These are phyloP conservation scores for Oryzias woworae DNA, from an alignment of 2,113 vertebrate species.

Conservation along the genomic window DNA sequence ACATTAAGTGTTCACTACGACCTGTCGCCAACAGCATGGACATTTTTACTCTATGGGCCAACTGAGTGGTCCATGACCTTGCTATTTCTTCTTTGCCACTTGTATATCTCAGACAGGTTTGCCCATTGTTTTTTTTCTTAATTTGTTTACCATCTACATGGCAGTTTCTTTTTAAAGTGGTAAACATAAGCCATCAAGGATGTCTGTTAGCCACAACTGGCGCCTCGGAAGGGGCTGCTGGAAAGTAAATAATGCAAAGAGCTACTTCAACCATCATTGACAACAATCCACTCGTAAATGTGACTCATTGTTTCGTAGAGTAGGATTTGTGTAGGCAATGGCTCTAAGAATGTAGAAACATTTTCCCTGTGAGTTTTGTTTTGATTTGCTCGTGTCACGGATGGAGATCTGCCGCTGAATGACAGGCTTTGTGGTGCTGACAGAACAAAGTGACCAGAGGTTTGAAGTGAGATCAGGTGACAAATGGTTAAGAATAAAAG, in stretches of 20 bases:
- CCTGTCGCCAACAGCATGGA: no score
- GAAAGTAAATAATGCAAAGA: slow-evolving; percentile 57
- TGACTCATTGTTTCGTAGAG: slow-evolving; percentile 26
- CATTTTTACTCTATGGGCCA: no score
- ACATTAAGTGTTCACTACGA: no score
- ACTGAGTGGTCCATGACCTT: no score
- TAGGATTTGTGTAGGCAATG: slow-evolving; percentile 9
- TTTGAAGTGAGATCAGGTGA: slow-evolving; percentile 34
- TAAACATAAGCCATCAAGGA: slow-evolving; percentile 24
- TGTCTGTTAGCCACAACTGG: slow-evolving; percentile 19
- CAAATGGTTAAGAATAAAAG: slow-evolving; percentile 8
- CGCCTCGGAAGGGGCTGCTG: slow-evolving; percentile 31
- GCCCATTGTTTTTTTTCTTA: no score
- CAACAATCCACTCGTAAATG: slow-evolving; percentile 40
- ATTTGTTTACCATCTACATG: slow-evolving; percentile 6
- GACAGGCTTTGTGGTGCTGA: slow-evolving; percentile 34
- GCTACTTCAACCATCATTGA: slow-evolving; percentile 47
- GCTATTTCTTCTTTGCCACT: no score
- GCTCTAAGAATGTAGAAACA: no score
- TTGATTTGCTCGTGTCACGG: slow-evolving; percentile 10
- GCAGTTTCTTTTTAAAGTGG: background rate
- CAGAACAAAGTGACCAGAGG: slow-evolving; percentile 24
- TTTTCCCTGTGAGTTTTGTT: no score
- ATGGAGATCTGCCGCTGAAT: slow-evolving; percentile 33
- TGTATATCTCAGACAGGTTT: no score